Percentiles rank a stretch among this genome's conserved stretches.
Conservation (phyloP, 53 echinoderm and acorn worm genomes). For the Antedon mediterranea region DNA sequence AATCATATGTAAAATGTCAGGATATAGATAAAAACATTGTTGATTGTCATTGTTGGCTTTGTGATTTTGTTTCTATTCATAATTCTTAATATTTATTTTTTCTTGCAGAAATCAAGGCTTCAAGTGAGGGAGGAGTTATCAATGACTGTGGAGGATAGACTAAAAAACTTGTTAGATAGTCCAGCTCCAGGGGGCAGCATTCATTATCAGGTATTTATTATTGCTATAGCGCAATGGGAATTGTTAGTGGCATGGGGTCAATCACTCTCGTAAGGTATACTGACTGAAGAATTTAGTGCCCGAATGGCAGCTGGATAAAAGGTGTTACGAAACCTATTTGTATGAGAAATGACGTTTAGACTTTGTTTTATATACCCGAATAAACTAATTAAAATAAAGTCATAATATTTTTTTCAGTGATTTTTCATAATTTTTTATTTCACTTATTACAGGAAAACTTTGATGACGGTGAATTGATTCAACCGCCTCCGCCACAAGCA, state of each 20-base stretch:
- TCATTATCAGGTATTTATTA: constrained; percentile 9
- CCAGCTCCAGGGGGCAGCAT: constrained; percentile 56
- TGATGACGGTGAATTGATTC: constrained; percentile 83
- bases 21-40: too few species aligned
- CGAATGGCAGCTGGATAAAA: too few species aligned
- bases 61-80: constrained; percentile 16
- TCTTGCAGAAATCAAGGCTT: constrained; percentile 13
- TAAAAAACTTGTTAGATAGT: constrained; percentile 69
- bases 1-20: too few species aligned
- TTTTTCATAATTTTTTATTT: too few species aligned
- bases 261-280: too few species aligned
- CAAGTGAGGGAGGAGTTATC: constrained; percentile 25
- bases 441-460: neutral
- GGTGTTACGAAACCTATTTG: too few species aligned
- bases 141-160: constrained; percentile 72
- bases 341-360: too few species aligned
- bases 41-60: constrained; percentile 4
- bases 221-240: neutral
- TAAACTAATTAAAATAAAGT: too few species aligned
- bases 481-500: constrained; percentile 59
- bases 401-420: too few species aligned
- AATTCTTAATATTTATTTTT: neutral
- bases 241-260: too few species aligned
- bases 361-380: too few species aligned
- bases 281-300: too few species aligned